Evolutionary conservation across 1,140 invertebrate species (phyloP).

Genomic region (Ceratitis capitata): DNA sequence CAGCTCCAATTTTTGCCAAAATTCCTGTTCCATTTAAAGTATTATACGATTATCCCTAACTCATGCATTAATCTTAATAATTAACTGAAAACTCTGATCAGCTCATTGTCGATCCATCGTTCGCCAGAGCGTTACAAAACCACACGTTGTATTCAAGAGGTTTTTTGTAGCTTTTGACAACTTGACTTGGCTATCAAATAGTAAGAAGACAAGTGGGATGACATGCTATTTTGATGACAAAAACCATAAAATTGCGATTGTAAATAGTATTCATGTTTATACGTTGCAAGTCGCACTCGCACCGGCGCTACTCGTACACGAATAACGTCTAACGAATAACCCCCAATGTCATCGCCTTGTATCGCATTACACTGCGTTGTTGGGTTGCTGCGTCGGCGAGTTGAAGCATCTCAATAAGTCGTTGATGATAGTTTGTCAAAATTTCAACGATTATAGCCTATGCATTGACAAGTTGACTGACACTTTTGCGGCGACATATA

Average conservation of each 20-base stretch:
- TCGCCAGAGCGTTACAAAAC: too few relatives aligned
- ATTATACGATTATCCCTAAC: too few relatives aligned
- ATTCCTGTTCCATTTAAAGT: too few relatives aligned
- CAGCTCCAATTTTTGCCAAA: too few relatives aligned
- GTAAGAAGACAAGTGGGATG: neutral
- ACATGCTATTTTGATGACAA: slow-evolving; percentile 3
- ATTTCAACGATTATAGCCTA: slow-evolving; percentile 6
- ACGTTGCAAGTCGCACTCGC: neutral
- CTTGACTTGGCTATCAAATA: slow-evolving; percentile 2
- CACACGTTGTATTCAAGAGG: too few relatives aligned
- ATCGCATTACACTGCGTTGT: neutral
- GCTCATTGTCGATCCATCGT: neutral
- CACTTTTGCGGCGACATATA: neutral
- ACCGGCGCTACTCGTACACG: neutral
- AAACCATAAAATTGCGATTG: neutral
- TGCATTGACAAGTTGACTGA: slow-evolving; percentile 32
- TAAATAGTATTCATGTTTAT: too few relatives aligned
- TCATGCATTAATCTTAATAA: too few relatives aligned
- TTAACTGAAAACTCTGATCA: too few relatives aligned
- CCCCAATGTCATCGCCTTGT: neutral
- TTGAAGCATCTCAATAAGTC: slow-evolving; percentile 24
- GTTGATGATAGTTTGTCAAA: slow-evolving; percentile 27
- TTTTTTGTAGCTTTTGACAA: neutral
- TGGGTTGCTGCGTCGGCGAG: too few relatives aligned
- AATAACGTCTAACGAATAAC: neutral